Evolutionary conservation across 2,888 invertebrate genomes (phyloP), one percentile per base, ranked within the genome.

Genomic region (Pseudeuparius sepicola): DNA sequence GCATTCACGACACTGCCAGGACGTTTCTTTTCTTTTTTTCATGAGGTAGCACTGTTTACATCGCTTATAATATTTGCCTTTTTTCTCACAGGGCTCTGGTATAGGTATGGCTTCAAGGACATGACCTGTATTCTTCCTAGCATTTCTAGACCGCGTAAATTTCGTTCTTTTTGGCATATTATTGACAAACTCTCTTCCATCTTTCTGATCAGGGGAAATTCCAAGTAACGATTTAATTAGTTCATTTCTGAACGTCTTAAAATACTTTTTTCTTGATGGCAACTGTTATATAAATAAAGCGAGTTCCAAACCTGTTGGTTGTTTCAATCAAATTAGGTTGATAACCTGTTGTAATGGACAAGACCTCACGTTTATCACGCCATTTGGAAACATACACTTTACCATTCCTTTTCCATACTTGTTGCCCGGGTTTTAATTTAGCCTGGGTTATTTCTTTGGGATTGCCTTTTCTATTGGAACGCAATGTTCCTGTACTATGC

Each of bases 1-100:
- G 32, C 32, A 32, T 9, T 32, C 32, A 6, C 32, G 24, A 23
- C 32, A 24, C 32, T 32, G 24, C 23, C 32, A 32, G 14, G 32
- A 14, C n/a, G 24, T 23, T 32, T 23, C 23, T 23, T 23, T 32
- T 23, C 18, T 32, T 23, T 23, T 31, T 32, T 20, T 20, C 7
- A 7, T n/a, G 20, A 20, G 6, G n/a, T 6, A 20, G n/a, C 20
- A 20, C 20, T 20, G 20, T 20, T 20, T 20, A 20, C 24, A 23
- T 23, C 23, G 13, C 14, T 10, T 4, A 14, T 23, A 17, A 14
- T 32, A 32, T 32, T 32, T 32, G 2, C 32, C 23, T 24, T 32
- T 9, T 32, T 32, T 32, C 10, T 24, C 14, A 11, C 23, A 31
- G 31, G 23, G 12, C 24, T 23, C 32, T 24, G 32, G 14, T 10